A percentile compares a stretch with the other conserved stretches of the same genome.
phyloP scores from a whole-genome alignment of 2,888 invertebrate species.

The Apantesis nais region DNA sequence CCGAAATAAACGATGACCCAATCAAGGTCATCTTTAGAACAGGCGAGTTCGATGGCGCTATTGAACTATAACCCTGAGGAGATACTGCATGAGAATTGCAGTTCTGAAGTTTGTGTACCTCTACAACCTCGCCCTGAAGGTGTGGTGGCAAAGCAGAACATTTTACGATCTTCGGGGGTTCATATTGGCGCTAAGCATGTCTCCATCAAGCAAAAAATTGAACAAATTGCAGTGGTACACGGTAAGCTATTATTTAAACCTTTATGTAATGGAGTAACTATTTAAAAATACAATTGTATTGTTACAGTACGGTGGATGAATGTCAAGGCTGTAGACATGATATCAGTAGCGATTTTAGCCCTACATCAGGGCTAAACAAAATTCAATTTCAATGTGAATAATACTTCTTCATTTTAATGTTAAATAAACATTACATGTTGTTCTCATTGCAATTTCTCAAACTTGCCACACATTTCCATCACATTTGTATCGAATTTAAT shows the following conservation, averaged over 20 bases:
- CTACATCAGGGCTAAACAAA: too few species aligned
- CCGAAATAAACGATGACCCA: neutral
- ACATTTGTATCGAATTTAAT: too few species aligned
- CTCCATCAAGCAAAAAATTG: slow-evolving; percentile 72
- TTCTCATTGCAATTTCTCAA: too few species aligned
- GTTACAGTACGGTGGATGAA: too few species aligned
- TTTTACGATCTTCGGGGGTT: slow-evolving; percentile 65
- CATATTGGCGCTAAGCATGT: slow-evolving; percentile 75
- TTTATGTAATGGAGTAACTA: neutral
- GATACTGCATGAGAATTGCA: slow-evolving; percentile 11
- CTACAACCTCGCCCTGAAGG: slow-evolving; percentile 45
- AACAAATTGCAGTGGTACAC: slow-evolving; percentile 73
- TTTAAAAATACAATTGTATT: too few species aligned
- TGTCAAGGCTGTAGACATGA: too few species aligned
- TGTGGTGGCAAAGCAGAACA: slow-evolving; percentile 61
- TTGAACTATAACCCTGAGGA: neutral
- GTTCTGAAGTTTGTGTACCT: slow-evolving; percentile 59
- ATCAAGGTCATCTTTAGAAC: neutral
- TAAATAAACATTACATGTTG: too few species aligned
- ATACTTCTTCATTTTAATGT: too few species aligned
- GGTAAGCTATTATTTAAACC: slow-evolving; percentile 58
- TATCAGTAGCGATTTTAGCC: too few species aligned
- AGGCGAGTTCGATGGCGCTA: neutral
- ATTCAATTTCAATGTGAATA: too few species aligned
- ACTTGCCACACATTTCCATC: too few species aligned